Evolutionary conservation across 2,888 invertebrate genomes (phyloP), one percentile per base, ranked within the genome.

Genomic region (Acanthacorydalis orientalis): DNA sequence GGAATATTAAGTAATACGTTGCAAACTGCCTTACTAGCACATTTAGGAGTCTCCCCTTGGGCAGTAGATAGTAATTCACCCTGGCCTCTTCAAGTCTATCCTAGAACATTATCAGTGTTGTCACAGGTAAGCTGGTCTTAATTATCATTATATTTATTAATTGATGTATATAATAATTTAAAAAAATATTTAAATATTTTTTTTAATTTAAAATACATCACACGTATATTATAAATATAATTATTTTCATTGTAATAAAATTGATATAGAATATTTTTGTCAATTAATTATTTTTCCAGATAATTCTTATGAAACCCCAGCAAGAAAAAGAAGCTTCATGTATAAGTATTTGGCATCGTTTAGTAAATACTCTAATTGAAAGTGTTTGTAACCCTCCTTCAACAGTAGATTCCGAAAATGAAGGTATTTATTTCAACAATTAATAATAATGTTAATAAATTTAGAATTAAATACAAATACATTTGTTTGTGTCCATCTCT

Each of bases 251-350:
- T 32, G 33, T 8, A 37, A 6, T 35, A 35, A 12, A 35, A 35
- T 4, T 6, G 11, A 8, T 35, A 38, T 46, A 49, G 6, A 23
- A 6, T 23, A 23, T 4, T 23, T 23, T 6, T 23, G 23, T 23
- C 23, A 23, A 4, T 23, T 4, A 23, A 23, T 54, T 50, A 40
- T 47, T 49, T 52, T 55, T 54, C 41, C 52, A 75, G 67, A 82
- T 89, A 58, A 68, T 93, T 33, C 64, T 93, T 14, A 69, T 82
- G 53, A 83, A 88, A 60, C 76, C 84, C 10, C 82, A 85, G 50
- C 79, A 83, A 44, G 90, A 91, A 57, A 86, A 89, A 56, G 93
- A 95, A 69, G 82, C 84, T 32, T 82, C 85, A 31, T 90, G 92
- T 54, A 80, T 92, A 38, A 82, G 84, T 45, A 90, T 95, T 61